Evolutionary conservation across 2,888 invertebrate species (phyloP).

Genomic region (Carterocephalus palaemon): DNA sequence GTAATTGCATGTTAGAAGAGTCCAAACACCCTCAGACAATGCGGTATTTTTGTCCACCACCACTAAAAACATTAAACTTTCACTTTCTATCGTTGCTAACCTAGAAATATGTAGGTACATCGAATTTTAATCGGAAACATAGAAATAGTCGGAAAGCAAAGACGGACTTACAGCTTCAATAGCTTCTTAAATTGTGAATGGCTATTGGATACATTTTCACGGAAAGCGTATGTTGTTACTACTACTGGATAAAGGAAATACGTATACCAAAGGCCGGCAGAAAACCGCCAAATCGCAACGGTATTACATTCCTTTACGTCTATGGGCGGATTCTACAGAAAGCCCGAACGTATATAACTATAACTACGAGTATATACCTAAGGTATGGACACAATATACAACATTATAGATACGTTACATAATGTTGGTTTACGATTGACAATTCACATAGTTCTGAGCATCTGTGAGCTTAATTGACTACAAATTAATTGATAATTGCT

Average conservation of each 20-base stretch:
- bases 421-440: not conserved
- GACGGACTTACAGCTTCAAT: constrained; percentile 33
- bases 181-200: constrained; percentile 31
- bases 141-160: constrained; percentile 31
- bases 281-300: constrained; percentile 12
- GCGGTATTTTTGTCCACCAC: no score
- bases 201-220: constrained; percentile 35
- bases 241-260: constrained; percentile 24
- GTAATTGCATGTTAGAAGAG: no score
- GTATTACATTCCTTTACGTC: constrained; percentile 12
- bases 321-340: not conserved
- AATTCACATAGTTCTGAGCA: not conserved
- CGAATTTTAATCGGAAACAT: constrained; percentile 11
- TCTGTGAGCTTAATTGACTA: no score
- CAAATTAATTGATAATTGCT: no score
- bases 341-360: not conserved
- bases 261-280: constrained; percentile 7
- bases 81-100: not conserved
- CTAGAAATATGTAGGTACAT: not conserved
- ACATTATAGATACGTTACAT: not conserved
- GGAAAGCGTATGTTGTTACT: constrained; percentile 39
- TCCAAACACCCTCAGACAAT: no score
- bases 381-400: no score
- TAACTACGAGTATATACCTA: no score
- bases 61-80: no score